Conservation (phyloP, 2,888 invertebrate species). For the Folsomia candida region DNA sequence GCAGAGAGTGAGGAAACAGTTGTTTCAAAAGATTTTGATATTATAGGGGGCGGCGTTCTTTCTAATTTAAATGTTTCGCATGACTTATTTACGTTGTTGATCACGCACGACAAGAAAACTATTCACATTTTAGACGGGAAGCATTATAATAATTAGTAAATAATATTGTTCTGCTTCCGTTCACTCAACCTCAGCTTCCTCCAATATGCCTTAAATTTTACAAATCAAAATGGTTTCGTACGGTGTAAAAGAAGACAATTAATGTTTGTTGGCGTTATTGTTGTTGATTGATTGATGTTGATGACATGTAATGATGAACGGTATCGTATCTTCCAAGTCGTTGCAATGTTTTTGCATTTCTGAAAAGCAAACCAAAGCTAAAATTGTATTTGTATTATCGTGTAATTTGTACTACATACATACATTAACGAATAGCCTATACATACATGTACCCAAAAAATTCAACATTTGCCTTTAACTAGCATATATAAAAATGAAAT, state of each 20-base stretch:
- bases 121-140: too few species aligned
- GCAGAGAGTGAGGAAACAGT: background rate
- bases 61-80: background rate
- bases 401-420: too few species aligned
- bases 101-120: too few species aligned
- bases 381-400: too few species aligned
- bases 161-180: background rate
- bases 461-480: too few species aligned
- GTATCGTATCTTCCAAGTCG: too few species aligned
- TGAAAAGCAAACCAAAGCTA: slow-evolving; percentile 13
- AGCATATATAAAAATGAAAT: too few species aligned
- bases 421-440: too few species aligned
- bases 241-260: background rate
- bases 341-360: background rate
- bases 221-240: background rate
- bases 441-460: too few species aligned
- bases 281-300: too few species aligned
- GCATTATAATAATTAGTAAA: background rate
- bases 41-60: slow-evolving; percentile 10
- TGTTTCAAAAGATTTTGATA: background rate
- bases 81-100: background rate
- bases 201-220: slow-evolving; percentile 10
- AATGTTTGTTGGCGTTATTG: too few species aligned
- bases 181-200: slow-evolving; percentile 19
- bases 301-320: too few species aligned